Conservation (phyloP, 1,140 invertebrate species). For the Bicyclus anynana region DNA sequence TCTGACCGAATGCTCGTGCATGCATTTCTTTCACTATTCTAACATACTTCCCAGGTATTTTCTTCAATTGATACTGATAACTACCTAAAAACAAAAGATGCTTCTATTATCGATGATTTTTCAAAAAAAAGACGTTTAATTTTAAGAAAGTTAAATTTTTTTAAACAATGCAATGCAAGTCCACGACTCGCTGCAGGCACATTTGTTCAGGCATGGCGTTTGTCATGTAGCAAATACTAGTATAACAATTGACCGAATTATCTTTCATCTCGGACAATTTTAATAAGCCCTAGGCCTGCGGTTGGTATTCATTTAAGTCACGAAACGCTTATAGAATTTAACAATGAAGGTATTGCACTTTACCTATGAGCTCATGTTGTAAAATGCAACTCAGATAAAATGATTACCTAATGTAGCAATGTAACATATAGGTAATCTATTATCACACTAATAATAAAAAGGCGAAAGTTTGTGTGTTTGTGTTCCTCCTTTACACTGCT, state of each 20-base stretch:
- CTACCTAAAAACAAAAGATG: too few relatives aligned
- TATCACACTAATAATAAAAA: too few relatives aligned
- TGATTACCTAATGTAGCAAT: too few relatives aligned
- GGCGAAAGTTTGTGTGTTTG: too few relatives aligned
- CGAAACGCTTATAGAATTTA: slow-evolving; percentile 20
- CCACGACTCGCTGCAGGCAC: not conserved
- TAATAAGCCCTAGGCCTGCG: slow-evolving; percentile 26
- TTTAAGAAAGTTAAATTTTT: not conserved
- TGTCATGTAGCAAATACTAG: slow-evolving; percentile 37
- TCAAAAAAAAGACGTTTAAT: too few relatives aligned
- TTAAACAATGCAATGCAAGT: not conserved
- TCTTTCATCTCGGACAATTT: slow-evolving; percentile 27
- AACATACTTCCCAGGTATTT: too few relatives aligned
- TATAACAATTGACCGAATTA: slow-evolving; percentile 30
- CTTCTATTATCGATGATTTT: too few relatives aligned
- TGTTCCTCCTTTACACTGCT: too few relatives aligned
- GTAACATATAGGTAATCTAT: slow-evolving; percentile 27
- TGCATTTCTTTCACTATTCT: too few relatives aligned
- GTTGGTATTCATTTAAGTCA: slow-evolving; percentile 27
- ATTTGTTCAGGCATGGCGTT: slow-evolving; percentile 20
- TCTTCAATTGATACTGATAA: too few relatives aligned
- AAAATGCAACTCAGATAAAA: not conserved
- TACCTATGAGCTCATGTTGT: not conserved
- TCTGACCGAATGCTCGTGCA: too few relatives aligned
- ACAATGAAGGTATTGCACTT: slow-evolving; percentile 10